Percentiles rank a stretch among this genome's conserved stretches.
Evolutionary conservation across 2,888 invertebrate genomes (phyloP).

Genomic region (Drosophila pseudotakahashii): DNA sequence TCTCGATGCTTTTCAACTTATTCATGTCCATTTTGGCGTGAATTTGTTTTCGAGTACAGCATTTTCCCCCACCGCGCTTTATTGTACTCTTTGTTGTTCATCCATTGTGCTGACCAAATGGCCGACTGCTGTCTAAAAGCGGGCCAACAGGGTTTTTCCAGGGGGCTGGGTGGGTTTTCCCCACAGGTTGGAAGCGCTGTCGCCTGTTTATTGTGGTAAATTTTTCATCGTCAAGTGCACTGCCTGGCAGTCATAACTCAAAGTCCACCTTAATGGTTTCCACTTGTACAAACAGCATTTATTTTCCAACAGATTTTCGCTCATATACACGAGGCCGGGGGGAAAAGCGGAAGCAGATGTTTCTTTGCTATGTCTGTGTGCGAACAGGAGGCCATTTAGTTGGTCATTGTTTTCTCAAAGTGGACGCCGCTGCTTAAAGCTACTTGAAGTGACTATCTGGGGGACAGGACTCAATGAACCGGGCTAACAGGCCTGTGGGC

Average conservation of each 20-base stretch:
- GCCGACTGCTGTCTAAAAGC: conserved; percentile 45
- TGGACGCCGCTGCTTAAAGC: conserved; percentile 29
- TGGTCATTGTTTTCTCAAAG: conserved; percentile 53
- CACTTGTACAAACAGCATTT: conserved; percentile 62
- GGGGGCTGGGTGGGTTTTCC: background rate
- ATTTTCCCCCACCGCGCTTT: conserved; percentile 21
- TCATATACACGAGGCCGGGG: conserved; percentile 11
- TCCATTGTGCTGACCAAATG: conserved; percentile 57
- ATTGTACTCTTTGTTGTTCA: conserved; percentile 34
- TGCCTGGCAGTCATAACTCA: conserved; percentile 67
- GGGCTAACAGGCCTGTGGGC: conserved; percentile 23
- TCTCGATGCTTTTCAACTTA: conserved; percentile 67
- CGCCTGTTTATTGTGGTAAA: conserved; percentile 59
- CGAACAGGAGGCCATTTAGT: conserved; percentile 42
- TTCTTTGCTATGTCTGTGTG: conserved; percentile 13
- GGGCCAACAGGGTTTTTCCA: conserved; percentile 15
- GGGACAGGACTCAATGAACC: conserved; percentile 22
- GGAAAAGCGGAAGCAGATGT: conserved; percentile 19
- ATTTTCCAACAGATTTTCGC: conserved; percentile 53
- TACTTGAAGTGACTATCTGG: conserved; percentile 48
- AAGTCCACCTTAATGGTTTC: conserved; percentile 67
- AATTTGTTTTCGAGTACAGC: conserved; percentile 56
- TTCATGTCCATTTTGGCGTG: conserved; percentile 73
- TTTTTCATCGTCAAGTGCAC: conserved; percentile 71
- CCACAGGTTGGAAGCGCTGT: conserved; percentile 23